Conservation (phyloP, 1,140 invertebrate species). For the Trichonephila clavipes region DNA sequence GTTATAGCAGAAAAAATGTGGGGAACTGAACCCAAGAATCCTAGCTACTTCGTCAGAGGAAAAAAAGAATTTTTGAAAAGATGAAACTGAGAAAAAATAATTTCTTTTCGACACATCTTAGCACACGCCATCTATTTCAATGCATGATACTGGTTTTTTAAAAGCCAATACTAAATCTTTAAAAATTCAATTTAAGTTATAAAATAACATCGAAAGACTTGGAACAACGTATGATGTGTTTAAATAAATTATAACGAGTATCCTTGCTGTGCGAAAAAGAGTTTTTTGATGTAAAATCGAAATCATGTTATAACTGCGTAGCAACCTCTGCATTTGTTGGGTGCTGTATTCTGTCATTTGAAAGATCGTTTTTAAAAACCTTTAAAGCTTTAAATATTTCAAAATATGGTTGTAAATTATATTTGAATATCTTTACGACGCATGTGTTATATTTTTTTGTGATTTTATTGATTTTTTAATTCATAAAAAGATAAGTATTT, state of each 20-base stretch:
- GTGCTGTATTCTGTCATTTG: background rate
- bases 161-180: conserved; percentile 55
- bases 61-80: conserved; percentile 59
- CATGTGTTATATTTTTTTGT: background rate
- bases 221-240: conserved; percentile 19
- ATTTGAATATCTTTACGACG: background rate
- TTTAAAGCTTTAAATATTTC: background rate
- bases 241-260: conserved; percentile 48
- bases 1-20: conserved; percentile 47
- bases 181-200: conserved; percentile 16
- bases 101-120: conserved; percentile 65
- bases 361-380: background rate
- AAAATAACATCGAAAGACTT: conserved; percentile 16
- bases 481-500: background rate
- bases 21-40: conserved; percentile 34
- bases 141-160: conserved; percentile 54
- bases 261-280: conserved; percentile 23
- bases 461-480: background rate
- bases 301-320: conserved; percentile 52
- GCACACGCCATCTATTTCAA: conserved; percentile 64
- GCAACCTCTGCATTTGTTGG: background rate
- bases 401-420: background rate
- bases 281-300: conserved; percentile 15
- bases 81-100: conserved; percentile 53
- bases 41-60: background rate